Percentiles rank a stretch among this genome's conserved stretches.
phyloP scores from a whole-genome alignment of 1,140 invertebrate genomes.

The Hypsibius dujardini region DNA sequence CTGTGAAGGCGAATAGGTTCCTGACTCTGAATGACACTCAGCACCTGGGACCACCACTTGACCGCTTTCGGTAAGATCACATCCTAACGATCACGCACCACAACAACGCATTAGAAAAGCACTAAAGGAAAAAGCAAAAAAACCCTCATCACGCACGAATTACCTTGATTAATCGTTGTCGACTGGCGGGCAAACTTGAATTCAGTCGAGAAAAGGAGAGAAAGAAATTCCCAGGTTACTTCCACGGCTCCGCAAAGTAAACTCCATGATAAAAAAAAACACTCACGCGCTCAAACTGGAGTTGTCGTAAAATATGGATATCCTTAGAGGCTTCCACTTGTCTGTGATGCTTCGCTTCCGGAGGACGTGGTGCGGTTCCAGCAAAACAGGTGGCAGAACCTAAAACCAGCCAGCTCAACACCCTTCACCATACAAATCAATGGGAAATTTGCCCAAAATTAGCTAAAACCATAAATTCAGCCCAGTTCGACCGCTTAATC shows the following conservation, averaged over 20 bases:
- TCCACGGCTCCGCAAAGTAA: neutral
- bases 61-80: neutral
- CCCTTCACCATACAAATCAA: no score
- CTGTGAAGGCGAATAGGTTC: conserved; percentile 7
- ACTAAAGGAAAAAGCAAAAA: neutral
- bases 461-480: no score
- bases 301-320: conserved; percentile 4
- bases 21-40: neutral
- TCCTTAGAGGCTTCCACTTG: neutral
- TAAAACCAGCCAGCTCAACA: neutral
- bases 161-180: conserved; percentile 8
- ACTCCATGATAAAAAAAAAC: neutral
- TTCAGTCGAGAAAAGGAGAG: conserved; percentile 1
- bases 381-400: conserved; percentile 14
- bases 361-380: neutral
- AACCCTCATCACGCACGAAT: neutral
- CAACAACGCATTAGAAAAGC: neutral
- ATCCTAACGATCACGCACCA: neutral
- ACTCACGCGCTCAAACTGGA: conserved; percentile 5
- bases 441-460: no score
- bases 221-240: neutral
- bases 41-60: neutral
- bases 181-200: neutral
- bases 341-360: neutral
- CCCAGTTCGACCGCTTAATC: no score